Base-by-base conservation (phyloP, 2,113 vertebrate species). In the Hippopotamus amphibius region DNA sequence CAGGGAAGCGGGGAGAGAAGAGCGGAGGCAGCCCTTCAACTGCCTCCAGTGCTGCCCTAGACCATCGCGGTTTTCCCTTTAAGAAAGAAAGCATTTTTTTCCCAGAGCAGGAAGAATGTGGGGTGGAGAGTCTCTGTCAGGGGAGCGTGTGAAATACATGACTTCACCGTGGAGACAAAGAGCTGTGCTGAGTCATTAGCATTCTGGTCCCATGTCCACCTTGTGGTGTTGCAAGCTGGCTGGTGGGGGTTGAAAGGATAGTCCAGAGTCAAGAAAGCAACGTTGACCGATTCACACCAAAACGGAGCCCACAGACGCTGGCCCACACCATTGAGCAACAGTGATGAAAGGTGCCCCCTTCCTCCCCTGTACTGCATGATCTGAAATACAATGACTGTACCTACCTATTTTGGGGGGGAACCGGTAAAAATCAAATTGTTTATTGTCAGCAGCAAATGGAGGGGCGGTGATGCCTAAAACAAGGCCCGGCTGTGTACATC, bases 61-160 rank as follows among this genome's bases (percentile, higher is more conserved):
- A 5, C 71, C 46, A 43, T 50, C n/a, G 76, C 46, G 26, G 3
- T 80, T 88, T 93, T 87, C 81, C 63, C 48, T 66, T 76, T 85
- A 59, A 84, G 66, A 59, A 92, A 92, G 46, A 90, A 95, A 71
- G 46, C 2, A 53, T 77, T 93, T 97, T 43, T 81, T 91, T 96
- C 74, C 86, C 88, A 71, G 28, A 17, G 8, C 0, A 8, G 50
- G 46, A 97, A 48, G 77, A 93, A 94, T 90, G 89, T 68, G 16
- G 88, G 46, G 66, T 79, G 55, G 66, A 89, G 66, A 83, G 61
- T 72, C 87, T 92, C 72, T 88, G 76, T 93, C 65, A 90, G 48
- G 77, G 43, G 72, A 93, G 71, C 30, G 0, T 97, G 88, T 96
- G 88, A 97, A 96, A 96, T 90, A 63, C 88, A 50, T 95, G 96